Base-by-base conservation (phyloP, 2,888 invertebrate species). In the Eulithis testata region DNA sequence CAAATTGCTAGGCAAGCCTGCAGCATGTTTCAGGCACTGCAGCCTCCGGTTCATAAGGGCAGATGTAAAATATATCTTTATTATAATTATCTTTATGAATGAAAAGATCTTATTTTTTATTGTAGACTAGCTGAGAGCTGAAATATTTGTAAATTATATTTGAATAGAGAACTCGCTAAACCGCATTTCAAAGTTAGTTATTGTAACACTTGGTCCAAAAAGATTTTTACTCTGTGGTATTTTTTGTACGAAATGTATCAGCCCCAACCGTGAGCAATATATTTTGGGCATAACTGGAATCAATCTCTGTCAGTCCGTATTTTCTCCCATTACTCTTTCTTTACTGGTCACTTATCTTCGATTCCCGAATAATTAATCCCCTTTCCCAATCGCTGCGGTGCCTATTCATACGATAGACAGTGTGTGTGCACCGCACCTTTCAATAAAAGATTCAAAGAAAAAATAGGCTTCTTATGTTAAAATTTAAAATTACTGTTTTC, bases 271-370 rank as follows among this genome's bases (percentile, higher is more conserved):
- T 43, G 57, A 60, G 64, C 66, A 61, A 72, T 73, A 72, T 70
- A 71, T 70, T 70, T 65, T 65, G 60, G 65, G 68, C 64, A 71
- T 71, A 73, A 73, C 70, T 66, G 70, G 64, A 72, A 73, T 73
- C 73, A 73, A 73, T 73, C 73, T 71, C 70, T 71, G 73, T 72
- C 73, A 65, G 68, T 60, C 69, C 66, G 62, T 66, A 66, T 71
- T 72, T 40, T 72, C 69, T 66, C 68, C 72, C 66, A 72, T 72
- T 66, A 66, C 68, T 73, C 73, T 72, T 65, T 69, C 71, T 68
- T 66, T 71, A 68, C 73, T 56, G 72, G 70, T 64, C 72, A 70
- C 73, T 73, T 73, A 73, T 73, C 72, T 73, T 73, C 70, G 63
- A 70, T 69, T 69, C 73, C 66, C 66, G 66, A 73, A 73, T 72